These are phyloP conservation scores for Montipora foliosa DNA, from an alignment of 64 coral and sea anemone genomes.

Conservation along the genomic window DNA sequence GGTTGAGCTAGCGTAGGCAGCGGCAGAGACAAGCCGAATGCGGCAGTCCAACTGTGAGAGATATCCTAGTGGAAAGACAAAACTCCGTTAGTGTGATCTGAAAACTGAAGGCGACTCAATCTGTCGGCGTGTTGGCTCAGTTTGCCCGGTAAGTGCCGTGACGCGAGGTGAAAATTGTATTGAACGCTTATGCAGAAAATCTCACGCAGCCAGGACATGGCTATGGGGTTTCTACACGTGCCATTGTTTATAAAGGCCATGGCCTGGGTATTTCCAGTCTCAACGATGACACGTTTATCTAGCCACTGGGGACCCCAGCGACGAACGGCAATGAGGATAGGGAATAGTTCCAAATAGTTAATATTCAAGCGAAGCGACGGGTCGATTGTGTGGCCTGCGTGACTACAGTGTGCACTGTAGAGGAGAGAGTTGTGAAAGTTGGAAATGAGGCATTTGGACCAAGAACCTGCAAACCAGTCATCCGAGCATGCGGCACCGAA, in stretches of 20 bases:
- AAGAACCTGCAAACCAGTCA: neutral
- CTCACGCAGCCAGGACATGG: too few species aligned
- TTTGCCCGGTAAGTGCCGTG: neutral
- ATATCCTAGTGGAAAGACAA: neutral
- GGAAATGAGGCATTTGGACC: neutral
- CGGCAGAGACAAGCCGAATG: neutral
- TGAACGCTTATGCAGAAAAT: neutral
- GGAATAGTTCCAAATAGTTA: constrained; percentile 31
- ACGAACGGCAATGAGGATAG: neutral
- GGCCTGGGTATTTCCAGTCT: constrained; percentile 9
- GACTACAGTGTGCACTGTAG: neutral
- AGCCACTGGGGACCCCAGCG: neutral
- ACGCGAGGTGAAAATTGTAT: neutral
- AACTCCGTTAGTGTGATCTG: neutral
- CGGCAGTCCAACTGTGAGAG: neutral
- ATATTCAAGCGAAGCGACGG: constrained; percentile 10
- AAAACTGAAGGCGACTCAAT: neutral
- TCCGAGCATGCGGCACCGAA: neutral
- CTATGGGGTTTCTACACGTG: too few species aligned
- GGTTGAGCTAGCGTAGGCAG: neutral
- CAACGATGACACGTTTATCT: neutral
- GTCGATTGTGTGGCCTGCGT: constrained; percentile 16
- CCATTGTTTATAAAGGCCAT: neutral
- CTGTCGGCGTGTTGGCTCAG: neutral
- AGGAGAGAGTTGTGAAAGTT: neutral